These are phyloP conservation scores for Ariolimax columbianus DNA, from an alignment of 2,888 invertebrate genomes.

Conservation along the genomic window DNA sequence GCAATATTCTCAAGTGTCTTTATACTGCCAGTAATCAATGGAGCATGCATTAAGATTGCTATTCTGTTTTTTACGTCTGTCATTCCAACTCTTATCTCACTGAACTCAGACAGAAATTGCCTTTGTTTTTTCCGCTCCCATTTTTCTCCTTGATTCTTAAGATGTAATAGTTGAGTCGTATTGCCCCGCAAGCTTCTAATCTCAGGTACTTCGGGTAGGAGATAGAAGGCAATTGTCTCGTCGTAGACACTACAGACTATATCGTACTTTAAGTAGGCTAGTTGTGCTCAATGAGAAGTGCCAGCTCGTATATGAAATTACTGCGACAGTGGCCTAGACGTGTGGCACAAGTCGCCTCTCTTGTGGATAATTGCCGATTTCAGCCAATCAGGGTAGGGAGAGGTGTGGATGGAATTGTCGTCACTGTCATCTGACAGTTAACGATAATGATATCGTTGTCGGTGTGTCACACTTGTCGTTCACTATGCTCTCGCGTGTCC, in stretches of 20 bases:
- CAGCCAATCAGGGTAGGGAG: slow-evolving; percentile 16
- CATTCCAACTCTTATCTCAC: slow-evolving; percentile 21
- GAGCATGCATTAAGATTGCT: slow-evolving; percentile 36
- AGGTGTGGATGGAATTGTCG: slow-evolving; percentile 12
- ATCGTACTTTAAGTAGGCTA: slow-evolving; percentile 15
- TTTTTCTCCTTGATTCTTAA: background rate
- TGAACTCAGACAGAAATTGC: slow-evolving; percentile 31
- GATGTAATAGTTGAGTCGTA: slow-evolving; percentile 21
- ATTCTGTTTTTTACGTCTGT: slow-evolving; percentile 11
- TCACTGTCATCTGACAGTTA: slow-evolving; percentile 21
- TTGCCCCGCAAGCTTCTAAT: slow-evolving; percentile 4
- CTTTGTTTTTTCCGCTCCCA: slow-evolving; percentile 11
- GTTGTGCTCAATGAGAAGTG: background rate
- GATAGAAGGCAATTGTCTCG: slow-evolving; percentile 27
- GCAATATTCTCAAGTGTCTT: slow-evolving; percentile 33
- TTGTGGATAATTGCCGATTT: slow-evolving; percentile 44
- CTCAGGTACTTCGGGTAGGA: background rate
- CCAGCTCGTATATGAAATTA: slow-evolving; percentile 15
- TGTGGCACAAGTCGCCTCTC: slow-evolving; percentile 19
- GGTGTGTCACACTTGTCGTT: background rate
- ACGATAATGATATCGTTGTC: slow-evolving; percentile 35
- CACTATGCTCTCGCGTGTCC: background rate
- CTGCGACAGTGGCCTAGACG: background rate
- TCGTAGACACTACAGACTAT: background rate
- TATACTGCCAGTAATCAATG: slow-evolving; percentile 24